Base-by-base conservation (phyloP, 2,888 invertebrate species). In the Eledone cirrhosa region DNA sequence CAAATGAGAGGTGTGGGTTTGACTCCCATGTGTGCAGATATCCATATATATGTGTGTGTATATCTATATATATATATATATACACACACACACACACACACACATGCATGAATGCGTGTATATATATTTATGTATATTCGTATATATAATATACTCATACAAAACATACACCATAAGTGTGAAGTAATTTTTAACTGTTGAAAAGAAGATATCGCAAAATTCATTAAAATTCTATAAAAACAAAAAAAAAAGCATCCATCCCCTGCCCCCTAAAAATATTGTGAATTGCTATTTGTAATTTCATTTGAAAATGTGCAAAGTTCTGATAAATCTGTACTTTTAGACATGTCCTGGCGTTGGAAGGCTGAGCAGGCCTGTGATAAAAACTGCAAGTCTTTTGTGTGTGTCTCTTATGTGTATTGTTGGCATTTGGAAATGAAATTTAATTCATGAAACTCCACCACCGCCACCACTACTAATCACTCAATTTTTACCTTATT, bases 281-380 rank as follows among this genome's bases (percentile, higher is more conserved):
- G 72, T 72, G 72, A 72, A 41, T 72, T 72, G 72, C 72, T 72
- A 72, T 72, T 72, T 72, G 72, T 72, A 72, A 72, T 14, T 31
- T 41, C 72, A 72, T 72, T 72, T 72, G 72, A 72, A 72, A 33
- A 72, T 31, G 41, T 72, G 72, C 72, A 72, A 72, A 72, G 31
- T 72, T 72, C 31, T 72, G 29, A 41, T 41, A 72, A 41, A n/a
- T 72, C 29, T 72, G 31, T 41, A 72, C 72, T 72, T 41, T 41
- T 41, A 72, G 41, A 72, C 72, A 72, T 72, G 72, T 72, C 33
- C 29, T 69, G 11, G 24, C 19, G 31, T 72, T 31, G 33, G 41
- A 72, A 72, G 22, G 72, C 72, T 41, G 72, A 47, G 76, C 48
- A 48, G 76, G 48, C 76, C 76, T 47, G 76, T 76, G 76, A 76